phyloP scores from a whole-genome alignment of 1,140 invertebrate species.

The Chymomyza costata region DNA sequence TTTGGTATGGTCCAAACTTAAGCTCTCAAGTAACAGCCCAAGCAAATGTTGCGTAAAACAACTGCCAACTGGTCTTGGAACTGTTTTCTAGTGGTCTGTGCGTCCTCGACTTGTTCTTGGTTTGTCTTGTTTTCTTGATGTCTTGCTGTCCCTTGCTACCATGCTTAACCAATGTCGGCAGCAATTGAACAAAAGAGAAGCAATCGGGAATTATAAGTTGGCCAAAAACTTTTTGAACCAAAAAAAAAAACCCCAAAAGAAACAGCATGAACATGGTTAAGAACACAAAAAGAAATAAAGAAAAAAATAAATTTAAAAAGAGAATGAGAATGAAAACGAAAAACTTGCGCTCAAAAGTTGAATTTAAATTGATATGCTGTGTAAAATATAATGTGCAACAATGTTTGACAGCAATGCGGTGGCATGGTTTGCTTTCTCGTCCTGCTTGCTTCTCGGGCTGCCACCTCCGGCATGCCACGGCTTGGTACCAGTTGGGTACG shows the following conservation, averaged over 20 bases:
- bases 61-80: too few relatives aligned
- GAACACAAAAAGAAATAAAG: slow-evolving; percentile 5
- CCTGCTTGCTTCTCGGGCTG: too few relatives aligned
- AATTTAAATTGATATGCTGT: slow-evolving; percentile 36
- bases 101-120: neutral
- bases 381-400: slow-evolving; percentile 68
- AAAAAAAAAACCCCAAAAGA: slow-evolving; percentile 37
- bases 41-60: slow-evolving; percentile 70
- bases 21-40: slow-evolving; percentile 23
- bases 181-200: slow-evolving; percentile 68
- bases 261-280: slow-evolving; percentile 29
- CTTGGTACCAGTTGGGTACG: too few relatives aligned
- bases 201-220: slow-evolving; percentile 68
- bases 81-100: slow-evolving; percentile 29
- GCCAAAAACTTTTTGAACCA: slow-evolving; percentile 58
- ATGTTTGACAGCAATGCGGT: too few relatives aligned
- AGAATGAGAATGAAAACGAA: slow-evolving; percentile 18
- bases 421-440: too few relatives aligned
- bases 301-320: slow-evolving; percentile 26
- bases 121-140: too few relatives aligned
- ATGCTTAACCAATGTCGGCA: neutral
- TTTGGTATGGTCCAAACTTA: slow-evolving; percentile 27
- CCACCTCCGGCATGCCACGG: too few relatives aligned
- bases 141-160: too few relatives aligned
- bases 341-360: slow-evolving; percentile 29